Percentiles rank a stretch among this genome's conserved stretches.
These are phyloP conservation scores for Drosophila nr. perissopoda DNA, from an alignment of 2,888 invertebrate species.

Conservation along the genomic window DNA sequence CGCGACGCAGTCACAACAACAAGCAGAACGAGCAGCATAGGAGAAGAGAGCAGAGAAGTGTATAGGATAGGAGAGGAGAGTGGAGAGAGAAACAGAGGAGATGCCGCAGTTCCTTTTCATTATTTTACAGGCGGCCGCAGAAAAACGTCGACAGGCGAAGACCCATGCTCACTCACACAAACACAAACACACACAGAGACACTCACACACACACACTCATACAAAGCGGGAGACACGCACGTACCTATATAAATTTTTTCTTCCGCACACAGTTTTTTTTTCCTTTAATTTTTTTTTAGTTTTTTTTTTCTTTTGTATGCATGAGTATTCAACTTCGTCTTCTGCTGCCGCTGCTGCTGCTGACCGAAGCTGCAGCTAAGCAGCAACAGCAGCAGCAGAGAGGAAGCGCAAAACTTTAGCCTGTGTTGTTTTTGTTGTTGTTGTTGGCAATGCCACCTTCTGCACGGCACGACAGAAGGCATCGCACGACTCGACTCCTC, in stretches of 20 bases:
- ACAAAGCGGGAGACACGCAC: conserved; percentile 57
- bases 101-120: conserved; percentile 67
- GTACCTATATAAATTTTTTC: conserved; percentile 67
- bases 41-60: neutral
- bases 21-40: conserved; percentile 2
- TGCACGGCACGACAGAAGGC: conserved; percentile 48
- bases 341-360: conserved; percentile 21
- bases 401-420: conserved; percentile 56
- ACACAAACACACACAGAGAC: conserved; percentile 18
- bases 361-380: conserved; percentile 48
- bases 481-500: conserved; percentile 19
- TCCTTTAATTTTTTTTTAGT: conserved; percentile 27
- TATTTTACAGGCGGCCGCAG: conserved; percentile 54
- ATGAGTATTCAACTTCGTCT: conserved; percentile 57
- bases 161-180: conserved; percentile 30
- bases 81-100: conserved; percentile 22
- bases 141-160: conserved; percentile 38
- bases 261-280: conserved; percentile 63
- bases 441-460: conserved; percentile 58
- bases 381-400: conserved; percentile 10
- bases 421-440: conserved; percentile 33
- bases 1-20: conserved; percentile 25
- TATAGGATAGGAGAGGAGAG: neutral
- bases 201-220: conserved; percentile 4
- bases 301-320: conserved; percentile 39